phyloP scores from a whole-genome alignment of 2,888 invertebrate species.

The Auanema sp. region DNA sequence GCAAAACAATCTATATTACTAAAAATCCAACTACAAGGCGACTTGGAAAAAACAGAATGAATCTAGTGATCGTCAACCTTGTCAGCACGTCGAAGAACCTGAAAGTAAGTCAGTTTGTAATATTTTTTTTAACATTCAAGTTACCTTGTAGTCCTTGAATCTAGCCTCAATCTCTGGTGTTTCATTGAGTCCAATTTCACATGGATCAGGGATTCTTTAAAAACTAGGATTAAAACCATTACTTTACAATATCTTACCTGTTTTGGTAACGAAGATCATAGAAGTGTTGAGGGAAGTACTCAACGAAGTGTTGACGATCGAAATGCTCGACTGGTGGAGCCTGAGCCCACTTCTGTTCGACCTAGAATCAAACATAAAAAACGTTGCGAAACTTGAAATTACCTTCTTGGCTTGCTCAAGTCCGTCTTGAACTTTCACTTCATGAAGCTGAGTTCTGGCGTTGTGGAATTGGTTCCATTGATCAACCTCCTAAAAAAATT shows the following conservation, averaged over 20 bases:
- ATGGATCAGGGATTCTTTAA: conserved; percentile 55
- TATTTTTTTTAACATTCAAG: not conserved
- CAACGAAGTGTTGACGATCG: conserved; percentile 58
- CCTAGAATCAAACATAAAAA: conserved; percentile 23
- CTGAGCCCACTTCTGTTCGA: conserved; percentile 62
- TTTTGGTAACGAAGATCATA: conserved; percentile 59
- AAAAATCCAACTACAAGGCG: conserved; percentile 5
- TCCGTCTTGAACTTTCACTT: conserved; percentile 58
- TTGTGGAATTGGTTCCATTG: conserved; percentile 60
- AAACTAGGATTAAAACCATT: conserved; percentile 4
- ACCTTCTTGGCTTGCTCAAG: conserved; percentile 61
- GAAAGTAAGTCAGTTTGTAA: conserved; percentile 4
- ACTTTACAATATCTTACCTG: conserved; percentile 15
- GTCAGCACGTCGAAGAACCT: conserved; percentile 60
- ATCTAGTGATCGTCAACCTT: conserved; percentile 59
- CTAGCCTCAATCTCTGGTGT: conserved; percentile 52
- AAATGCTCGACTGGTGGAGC: conserved; percentile 63
- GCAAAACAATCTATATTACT: conserved; percentile 4
- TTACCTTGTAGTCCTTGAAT: conserved; percentile 60
- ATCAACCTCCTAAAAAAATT: conserved; percentile 47
- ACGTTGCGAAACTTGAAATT: not conserved
- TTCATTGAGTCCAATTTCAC: conserved; percentile 58
- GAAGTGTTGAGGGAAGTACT: conserved; percentile 57
- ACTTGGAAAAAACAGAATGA: not conserved
- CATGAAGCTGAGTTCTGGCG: conserved; percentile 55